Evolutionary conservation across 2,888 invertebrate species (phyloP).

Genomic region (Leptinotarsa tumamoca): DNA sequence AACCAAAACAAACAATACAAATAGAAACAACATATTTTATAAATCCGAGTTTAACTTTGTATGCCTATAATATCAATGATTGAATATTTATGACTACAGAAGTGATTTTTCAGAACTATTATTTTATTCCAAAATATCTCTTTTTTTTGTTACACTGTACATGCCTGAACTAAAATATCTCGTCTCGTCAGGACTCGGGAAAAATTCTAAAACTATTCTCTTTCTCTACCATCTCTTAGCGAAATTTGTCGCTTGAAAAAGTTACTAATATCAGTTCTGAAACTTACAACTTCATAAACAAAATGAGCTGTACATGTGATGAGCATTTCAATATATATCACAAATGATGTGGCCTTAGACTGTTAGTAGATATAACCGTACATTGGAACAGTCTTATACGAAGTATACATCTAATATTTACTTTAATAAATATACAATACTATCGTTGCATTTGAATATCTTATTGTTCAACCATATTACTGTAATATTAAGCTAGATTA

Average conservation of each 20-base stretch:
- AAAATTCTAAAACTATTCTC: not conserved
- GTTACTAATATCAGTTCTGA: conserved; percentile 16
- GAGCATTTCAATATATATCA: conserved; percentile 65
- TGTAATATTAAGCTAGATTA: conserved; percentile 9
- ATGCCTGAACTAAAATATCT: not conserved
- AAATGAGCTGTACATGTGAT: conserved; percentile 60
- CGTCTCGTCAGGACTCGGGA: not conserved
- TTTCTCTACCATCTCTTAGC: too few relatives aligned
- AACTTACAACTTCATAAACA: conserved; percentile 35
- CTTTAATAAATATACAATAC: conserved; percentile 27
- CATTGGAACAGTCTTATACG: conserved; percentile 38
- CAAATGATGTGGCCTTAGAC: conserved; percentile 58
- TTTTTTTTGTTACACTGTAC: not conserved
- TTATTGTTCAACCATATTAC: conserved; percentile 9
- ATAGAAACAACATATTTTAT: conserved; percentile 49
- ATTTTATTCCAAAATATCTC: not conserved
- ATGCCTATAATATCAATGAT: conserved; percentile 34
- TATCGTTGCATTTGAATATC: conserved; percentile 32
- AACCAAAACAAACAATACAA: conserved; percentile 43
- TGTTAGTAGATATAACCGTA: conserved; percentile 40
- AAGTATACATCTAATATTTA: conserved; percentile 31
- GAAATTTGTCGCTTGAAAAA: not conserved
- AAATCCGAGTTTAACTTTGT: conserved; percentile 49
- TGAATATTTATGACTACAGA: conserved; percentile 35
- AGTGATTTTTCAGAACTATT: conserved; percentile 28